Percentiles rank a stretch among this genome's conserved stretches.
Conservation (phyloP, 2,888 invertebrate genomes). For the Dicyrtomina minuta region DNA sequence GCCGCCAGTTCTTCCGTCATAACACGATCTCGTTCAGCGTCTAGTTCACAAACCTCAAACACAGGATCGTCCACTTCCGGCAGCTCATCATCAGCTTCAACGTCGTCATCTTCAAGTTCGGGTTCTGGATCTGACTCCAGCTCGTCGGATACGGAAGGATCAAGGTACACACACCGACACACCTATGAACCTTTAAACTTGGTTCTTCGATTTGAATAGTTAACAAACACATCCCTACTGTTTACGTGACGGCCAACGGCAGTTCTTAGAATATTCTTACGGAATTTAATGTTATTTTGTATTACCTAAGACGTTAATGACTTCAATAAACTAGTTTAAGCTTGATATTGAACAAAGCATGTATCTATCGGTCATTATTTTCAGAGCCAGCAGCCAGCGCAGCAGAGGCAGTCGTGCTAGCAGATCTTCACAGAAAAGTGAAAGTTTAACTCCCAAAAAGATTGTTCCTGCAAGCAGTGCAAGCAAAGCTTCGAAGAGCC, state of each 20-base stretch:
- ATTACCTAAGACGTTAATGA: too few species aligned
- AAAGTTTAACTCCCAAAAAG: slow-evolving; percentile 21
- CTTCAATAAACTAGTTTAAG: too few species aligned
- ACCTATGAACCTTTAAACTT: too few species aligned
- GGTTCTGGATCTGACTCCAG: slow-evolving; percentile 55
- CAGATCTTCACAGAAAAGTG: slow-evolving; percentile 25
- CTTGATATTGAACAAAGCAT: neutral
- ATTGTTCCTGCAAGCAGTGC: neutral
- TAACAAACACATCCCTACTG: too few species aligned
- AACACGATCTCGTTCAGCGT: neutral
- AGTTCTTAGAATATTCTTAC: too few species aligned
- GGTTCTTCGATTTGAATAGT: too few species aligned
- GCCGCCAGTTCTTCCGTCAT: neutral
- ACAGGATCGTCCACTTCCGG: slow-evolving; percentile 19
- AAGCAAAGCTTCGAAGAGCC: neutral
- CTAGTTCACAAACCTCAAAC: neutral
- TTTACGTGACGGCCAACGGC: too few species aligned
- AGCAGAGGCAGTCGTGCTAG: slow-evolving; percentile 30
- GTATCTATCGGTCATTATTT: neutral
- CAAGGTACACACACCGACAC: slow-evolving; percentile 28
- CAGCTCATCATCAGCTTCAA: slow-evolving; percentile 47
- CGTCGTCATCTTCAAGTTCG: slow-evolving; percentile 56
- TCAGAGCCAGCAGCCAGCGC: slow-evolving; percentile 24
- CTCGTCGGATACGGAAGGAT: slow-evolving; percentile 47
- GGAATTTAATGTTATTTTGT: too few species aligned